Base-by-base conservation (phyloP, 1,140 invertebrate genomes). In the Andricus grossulariae region DNA sequence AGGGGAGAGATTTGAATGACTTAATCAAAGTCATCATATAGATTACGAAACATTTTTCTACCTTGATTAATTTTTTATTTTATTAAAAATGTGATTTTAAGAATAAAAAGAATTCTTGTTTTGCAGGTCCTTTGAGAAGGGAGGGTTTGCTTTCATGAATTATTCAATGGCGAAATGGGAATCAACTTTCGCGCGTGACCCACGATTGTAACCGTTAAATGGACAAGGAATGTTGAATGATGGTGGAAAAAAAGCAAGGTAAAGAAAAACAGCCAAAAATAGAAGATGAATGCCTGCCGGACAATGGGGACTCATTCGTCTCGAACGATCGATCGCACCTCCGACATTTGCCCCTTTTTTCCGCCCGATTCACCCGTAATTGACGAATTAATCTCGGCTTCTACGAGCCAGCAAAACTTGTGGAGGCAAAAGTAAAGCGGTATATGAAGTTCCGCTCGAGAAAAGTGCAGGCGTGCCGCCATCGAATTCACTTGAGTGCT, bases 301-400 rank as follows among this genome's bases (percentile, higher is more conserved):
- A 50, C 70, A 75, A 75, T 75, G 74, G 74, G 70, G 45, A 57
- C 57, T 66, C 74, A 75, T 75, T 52, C 74, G 60, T 75, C 25
- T 57, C 21, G 55, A 75, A 18, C 18, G 74, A 75, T 75, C 74
- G 60, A 75, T 75, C 60, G 74, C 57, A 57, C 74, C 57, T 50
- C 70, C 50, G 74, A 25, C 21, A 13, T 54, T 71, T 57, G 39
- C 50, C 45, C 12, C 49, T 70, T 50, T 70, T 70, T 75, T 75
- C 70, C 50, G 57, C 57, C 57, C 55, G 73, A 74, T 74, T 74
- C 55, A 45, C 45, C 49, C 57, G 74, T 75, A 75, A 75, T 75
- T 66, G 70, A 66, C 74, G 74, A 75, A 75, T 75, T 66, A 66
- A 71, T 75, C 74, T 54, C n/a, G 57, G 50, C 51, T 66, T 50